Percentiles rank a stretch among this genome's conserved stretches.
Conservation (phyloP, 2,113 vertebrate species). For the Poecilia latipinna region DNA sequence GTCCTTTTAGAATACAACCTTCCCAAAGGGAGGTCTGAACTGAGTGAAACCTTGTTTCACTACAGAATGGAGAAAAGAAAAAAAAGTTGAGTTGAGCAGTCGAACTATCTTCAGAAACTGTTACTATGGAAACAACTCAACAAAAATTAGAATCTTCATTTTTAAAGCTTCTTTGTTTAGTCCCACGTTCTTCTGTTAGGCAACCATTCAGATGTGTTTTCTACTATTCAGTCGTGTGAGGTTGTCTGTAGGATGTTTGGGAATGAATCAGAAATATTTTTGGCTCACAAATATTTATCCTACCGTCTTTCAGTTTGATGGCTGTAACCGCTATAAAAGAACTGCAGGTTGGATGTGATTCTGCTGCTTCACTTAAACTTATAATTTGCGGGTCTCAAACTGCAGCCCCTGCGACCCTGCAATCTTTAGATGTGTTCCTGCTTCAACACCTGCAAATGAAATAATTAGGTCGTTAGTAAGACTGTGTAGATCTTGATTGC, state of each 20-base stretch:
- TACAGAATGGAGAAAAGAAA: neutral
- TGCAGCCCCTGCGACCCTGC: no score
- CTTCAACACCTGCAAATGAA: no score
- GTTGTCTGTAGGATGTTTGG: slow-evolving; percentile 1
- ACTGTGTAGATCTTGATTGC: no score
- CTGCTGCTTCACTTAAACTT: no score
- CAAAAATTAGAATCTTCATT: neutral
- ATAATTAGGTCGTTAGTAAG: no score
- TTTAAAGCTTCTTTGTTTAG: neutral
- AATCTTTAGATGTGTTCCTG: no score
- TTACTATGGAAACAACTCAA: slow-evolving; percentile 13
- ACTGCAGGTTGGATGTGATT: no score
- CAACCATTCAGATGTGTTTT: neutral
- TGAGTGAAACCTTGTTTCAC: neutral
- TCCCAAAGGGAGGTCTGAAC: slow-evolving; percentile 9
- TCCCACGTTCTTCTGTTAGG: neutral
- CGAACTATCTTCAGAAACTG: neutral
- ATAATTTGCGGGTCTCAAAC: no score
- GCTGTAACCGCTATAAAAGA: no score
- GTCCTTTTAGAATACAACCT: slow-evolving; percentile 1
- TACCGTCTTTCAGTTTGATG: neutral
- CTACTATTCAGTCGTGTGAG: neutral
- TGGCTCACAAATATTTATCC: neutral
- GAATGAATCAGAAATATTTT: neutral
- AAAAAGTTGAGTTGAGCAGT: neutral